Base-by-base conservation (phyloP, 2,113 vertebrate species). In the Chaetodon trifascialis region DNA sequence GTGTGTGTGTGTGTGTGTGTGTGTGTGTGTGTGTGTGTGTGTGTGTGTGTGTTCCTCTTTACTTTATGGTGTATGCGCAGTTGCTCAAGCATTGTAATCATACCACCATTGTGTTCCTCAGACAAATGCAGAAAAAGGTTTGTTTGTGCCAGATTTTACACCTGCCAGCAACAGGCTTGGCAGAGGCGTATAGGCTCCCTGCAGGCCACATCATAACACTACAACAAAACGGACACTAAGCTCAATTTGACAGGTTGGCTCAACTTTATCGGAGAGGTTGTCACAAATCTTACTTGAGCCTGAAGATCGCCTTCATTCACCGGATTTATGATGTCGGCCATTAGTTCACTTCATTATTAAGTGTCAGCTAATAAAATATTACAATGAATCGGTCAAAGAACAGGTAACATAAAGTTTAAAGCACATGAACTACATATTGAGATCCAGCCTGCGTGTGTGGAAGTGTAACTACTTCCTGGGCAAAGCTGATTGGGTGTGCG, bases 251-350 rank as follows among this genome's bases (percentile, higher is more conserved):
- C 52, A 66, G 16, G 4, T 6, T 52, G 38, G 36, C 21, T 66
- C 0, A 11, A 81, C 25, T 56, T 63, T 6, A 36, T 65, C 19
- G 52, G 4, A 36, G 4, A 64, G 44, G 15, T 9, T 52, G 15
- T 52, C 25, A 77, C n/a, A 4, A 1, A 66, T 17, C 89, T 90
- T 85, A 96, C 95, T 87, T 96, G 95, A 87, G 90, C 49, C 80
- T 92, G 94, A 10, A 95, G 90, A 75, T 96, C 94, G n/a, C 8
- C 90, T 16, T 71, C 91, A 85, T 87, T 86, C 52, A 83, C 94
- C 19, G 42, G n/a, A 71, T 58, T 73, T 79, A 73, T 60, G 23
- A 62, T 25, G 77, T 88, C 90, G 5, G 88, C 89, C 93, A 94
- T 93, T 5, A 46, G 80, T 47, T 71, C 17, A 79, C 54, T 9